Evolutionary conservation across 2,113 vertebrate genomes (phyloP).

Genomic region (Percina caprodes): DNA sequence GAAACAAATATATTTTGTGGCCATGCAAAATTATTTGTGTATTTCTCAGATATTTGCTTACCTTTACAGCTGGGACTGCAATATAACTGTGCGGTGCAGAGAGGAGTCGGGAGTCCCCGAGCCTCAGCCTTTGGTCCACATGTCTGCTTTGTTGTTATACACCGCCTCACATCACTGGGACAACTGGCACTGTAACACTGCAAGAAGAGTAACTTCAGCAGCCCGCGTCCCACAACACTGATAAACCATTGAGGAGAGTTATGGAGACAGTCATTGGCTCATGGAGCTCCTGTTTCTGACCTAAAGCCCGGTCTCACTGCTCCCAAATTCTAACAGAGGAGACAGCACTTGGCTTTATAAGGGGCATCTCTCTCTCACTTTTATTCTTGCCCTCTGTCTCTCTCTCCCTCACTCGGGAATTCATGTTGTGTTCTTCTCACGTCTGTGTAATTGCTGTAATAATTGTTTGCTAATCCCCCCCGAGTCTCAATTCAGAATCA

Average conservation of each 20-base stretch:
- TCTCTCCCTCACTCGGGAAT: conserved; percentile 47
- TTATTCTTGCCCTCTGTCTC: conserved; percentile 18
- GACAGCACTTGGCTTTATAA: conserved; percentile 76
- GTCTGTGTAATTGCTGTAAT: conserved; percentile 67
- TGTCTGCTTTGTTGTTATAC: conserved; percentile 64
- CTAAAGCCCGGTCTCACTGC: conserved; percentile 45
- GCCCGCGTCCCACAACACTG: conserved; percentile 24
- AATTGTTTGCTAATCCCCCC: conserved; percentile 58
- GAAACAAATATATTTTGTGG: background rate
- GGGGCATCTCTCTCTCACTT: conserved; percentile 43
- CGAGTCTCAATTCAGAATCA: conserved; percentile 3
- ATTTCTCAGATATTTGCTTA: conserved; percentile 36
- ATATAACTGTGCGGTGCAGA: conserved; percentile 43
- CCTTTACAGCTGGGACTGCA: conserved; percentile 52
- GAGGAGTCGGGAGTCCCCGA: conserved; percentile 34
- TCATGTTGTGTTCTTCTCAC: conserved; percentile 50
- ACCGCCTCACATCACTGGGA: conserved; percentile 47
- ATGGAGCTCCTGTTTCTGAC: conserved; percentile 50
- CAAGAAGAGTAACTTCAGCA: conserved; percentile 39
- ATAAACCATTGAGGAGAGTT: conserved; percentile 44
- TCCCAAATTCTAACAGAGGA: conserved; percentile 58
- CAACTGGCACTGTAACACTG: conserved; percentile 38
- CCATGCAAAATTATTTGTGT: background rate
- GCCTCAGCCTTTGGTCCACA: conserved; percentile 62
- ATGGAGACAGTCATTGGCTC: conserved; percentile 49